Percentiles rank a stretch among this genome's conserved stretches.
Evolutionary conservation across 2,888 invertebrate genomes (phyloP).

Genomic region (Orthonychiurus folsomi): DNA sequence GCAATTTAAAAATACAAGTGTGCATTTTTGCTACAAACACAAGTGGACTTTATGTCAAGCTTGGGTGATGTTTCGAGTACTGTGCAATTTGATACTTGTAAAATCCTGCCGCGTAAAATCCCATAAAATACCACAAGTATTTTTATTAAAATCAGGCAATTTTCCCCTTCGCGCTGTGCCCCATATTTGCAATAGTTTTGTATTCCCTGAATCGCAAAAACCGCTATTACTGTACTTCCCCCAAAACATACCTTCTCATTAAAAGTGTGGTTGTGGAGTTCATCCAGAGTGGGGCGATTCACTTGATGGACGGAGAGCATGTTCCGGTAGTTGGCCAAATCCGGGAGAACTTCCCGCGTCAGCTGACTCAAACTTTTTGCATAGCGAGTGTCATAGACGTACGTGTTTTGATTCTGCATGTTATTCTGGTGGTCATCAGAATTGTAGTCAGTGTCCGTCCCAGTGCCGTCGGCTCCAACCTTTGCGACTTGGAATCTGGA

Average conservation of each 20-base stretch:
- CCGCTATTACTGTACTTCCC: no score
- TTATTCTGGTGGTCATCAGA: constrained; percentile 20
- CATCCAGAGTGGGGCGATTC: constrained; percentile 43
- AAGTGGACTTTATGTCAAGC: no score
- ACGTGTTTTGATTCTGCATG: constrained; percentile 28
- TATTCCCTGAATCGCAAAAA: no score
- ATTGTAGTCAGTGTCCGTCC: constrained; percentile 21
- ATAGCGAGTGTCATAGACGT: constrained; percentile 41
- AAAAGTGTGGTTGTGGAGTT: constrained; percentile 46
- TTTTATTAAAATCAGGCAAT: no score
- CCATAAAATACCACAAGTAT: no score
- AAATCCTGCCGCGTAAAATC: no score
- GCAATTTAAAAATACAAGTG: no score
- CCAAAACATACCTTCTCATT: constrained; percentile 40
- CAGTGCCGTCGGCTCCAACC: constrained; percentile 24
- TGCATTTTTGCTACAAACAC: no score
- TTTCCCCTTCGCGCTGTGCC: no score
- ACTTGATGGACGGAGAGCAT: constrained; percentile 42
- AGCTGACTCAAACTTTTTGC: constrained; percentile 53
- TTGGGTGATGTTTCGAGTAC: no score
- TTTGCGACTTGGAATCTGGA: constrained; percentile 40
- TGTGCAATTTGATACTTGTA: no score
- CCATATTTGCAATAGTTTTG: no score
- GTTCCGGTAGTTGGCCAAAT: constrained; percentile 47
- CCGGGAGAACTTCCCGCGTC: constrained; percentile 50